phyloP scores from a whole-genome alignment of 2,888 invertebrate genomes.

The Liposcelis brunnea region DNA sequence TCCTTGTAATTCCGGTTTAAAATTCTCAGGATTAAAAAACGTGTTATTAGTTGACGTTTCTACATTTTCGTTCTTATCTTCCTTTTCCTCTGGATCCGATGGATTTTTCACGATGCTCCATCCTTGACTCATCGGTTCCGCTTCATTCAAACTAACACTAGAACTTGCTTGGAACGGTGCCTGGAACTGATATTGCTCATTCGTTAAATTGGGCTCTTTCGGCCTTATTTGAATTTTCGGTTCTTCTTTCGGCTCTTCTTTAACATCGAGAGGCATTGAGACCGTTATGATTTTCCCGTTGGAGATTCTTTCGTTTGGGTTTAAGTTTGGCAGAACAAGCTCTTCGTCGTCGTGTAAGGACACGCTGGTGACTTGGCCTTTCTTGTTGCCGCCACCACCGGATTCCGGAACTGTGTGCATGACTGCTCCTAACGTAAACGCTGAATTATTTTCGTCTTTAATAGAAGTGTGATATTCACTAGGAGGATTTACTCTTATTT shows the following conservation, averaged over 20 bases:
- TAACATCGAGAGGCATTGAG: slow-evolving; percentile 10
- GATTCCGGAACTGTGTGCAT: slow-evolving; percentile 26
- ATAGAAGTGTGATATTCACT: slow-evolving; percentile 1
- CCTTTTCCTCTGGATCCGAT: slow-evolving; percentile 12
- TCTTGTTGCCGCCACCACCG: slow-evolving; percentile 1
- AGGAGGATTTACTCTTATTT: background rate
- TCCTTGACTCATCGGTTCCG: slow-evolving; percentile 28
- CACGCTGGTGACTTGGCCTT: slow-evolving; percentile 12
- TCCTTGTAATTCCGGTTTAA: slow-evolving; percentile 48
- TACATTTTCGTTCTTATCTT: slow-evolving; percentile 23
- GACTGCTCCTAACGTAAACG: slow-evolving; percentile 27
- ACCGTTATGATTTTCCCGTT: slow-evolving; percentile 8
- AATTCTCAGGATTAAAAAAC: slow-evolving; percentile 42
- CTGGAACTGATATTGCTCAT: slow-evolving; percentile 31
- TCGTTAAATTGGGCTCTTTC: slow-evolving; percentile 14
- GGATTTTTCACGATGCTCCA: slow-evolving; percentile 13
- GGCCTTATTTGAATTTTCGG: slow-evolving; percentile 15
- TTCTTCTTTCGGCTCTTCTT: slow-evolving; percentile 13
- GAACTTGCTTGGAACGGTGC: slow-evolving; percentile 51
- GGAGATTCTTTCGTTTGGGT: slow-evolving; percentile 4
- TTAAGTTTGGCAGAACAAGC: background rate
- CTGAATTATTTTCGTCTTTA: slow-evolving; percentile 19
- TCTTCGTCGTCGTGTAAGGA: slow-evolving; percentile 5
- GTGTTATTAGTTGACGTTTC: slow-evolving; percentile 27
- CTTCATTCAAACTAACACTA: slow-evolving; percentile 22